Evolutionary conservation across 2,797 vertebrate genomes (phyloP), one percentile per base, ranked within the genome.

Genomic region (Eremophila alpestris): DNA sequence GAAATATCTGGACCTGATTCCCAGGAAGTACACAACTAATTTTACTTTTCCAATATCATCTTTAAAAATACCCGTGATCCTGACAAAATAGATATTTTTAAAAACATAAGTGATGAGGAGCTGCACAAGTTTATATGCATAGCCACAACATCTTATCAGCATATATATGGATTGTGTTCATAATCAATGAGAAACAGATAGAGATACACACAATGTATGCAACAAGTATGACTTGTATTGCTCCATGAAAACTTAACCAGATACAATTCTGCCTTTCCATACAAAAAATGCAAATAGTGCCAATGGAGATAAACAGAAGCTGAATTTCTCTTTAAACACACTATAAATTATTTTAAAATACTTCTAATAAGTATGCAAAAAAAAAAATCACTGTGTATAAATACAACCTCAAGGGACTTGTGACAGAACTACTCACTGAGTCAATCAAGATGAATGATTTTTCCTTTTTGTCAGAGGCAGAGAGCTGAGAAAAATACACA

Each of bases 371-470:
- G 48, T 65, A 26, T 59, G 11, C 63, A 19, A 64, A 92, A 83
- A 92, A 83, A 71, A 46, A 48, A 40, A 11, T 7, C 21, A 67
- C 36, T 41, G 15, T 40, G 12, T 79, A 59, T 63, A 94, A 91
- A 79, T 38, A 79, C 30, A 91, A 13, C 16, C 23, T 64, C 43
- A 84, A 93, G 49, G 29, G 56, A 86, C n/a, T 41, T 26, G 26
- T 49, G 71, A 76, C 38, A 83, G 48, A 59, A 41, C 52, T 92
- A 97, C 98, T 99, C 97, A 99, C 99, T 68, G 99, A 99, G 96
- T 99, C 99, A 46, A 99, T 97, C 85, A 99, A 97, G 94, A 98
- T 97, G 95, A 98, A 97, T 2, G 97, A 96, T 80, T 92, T 96
- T 43, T 67, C 41, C 9, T 88, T 87, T 56, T 90, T 49, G n/a